Base-by-base conservation (phyloP, 1,140 invertebrate genomes). In the Nasonia longicornis region DNA sequence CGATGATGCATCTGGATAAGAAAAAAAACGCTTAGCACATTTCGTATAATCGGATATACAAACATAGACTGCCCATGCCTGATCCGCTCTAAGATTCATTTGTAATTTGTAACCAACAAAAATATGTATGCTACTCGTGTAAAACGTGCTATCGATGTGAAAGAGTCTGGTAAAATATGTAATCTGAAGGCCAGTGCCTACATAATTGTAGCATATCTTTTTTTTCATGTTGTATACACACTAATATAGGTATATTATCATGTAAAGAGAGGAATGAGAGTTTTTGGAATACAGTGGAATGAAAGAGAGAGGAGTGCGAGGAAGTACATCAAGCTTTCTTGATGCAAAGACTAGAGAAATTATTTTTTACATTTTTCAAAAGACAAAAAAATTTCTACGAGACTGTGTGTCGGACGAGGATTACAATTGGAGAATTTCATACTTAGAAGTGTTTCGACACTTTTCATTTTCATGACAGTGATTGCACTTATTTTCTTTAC, bases 341-440 rank as follows among this genome's bases (percentile, higher is more conserved):
- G 1, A 77, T 8, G 16, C 12, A 20, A 38, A 45, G 6, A 31
- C 16, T n/a, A 64, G 26, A 64, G n/a, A 72, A 79, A 80, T 80
- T 80, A 80, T 74, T 80, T 80, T 80, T 80, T 80, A 80, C 58
- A 29, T 74, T 80, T 80, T 80, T 80, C 71, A 67, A 20, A 80
- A n/a, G 29, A 72, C 48, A 26, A 42, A 29, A 45, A 12, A 31
- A 20, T 58, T 14, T 6, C 52, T 6, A 20, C 48, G 48, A 52
- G 48, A 52, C 16, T 14, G 52, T 20, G 52, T 20, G 52, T n/a
- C 52, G 6, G 52, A 7, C 6, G n/a, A n/a, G 52, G 4, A n/a
- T 58, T 58, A 3, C 14, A 4, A 58, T 58, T 58, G 2, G 52
- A 58, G 52, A 16, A 16, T 58, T 20, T 58, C 48, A 52, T 20